Conservation (phyloP, 2,797 vertebrate species). For the Halcyon chelicuti region DNA sequence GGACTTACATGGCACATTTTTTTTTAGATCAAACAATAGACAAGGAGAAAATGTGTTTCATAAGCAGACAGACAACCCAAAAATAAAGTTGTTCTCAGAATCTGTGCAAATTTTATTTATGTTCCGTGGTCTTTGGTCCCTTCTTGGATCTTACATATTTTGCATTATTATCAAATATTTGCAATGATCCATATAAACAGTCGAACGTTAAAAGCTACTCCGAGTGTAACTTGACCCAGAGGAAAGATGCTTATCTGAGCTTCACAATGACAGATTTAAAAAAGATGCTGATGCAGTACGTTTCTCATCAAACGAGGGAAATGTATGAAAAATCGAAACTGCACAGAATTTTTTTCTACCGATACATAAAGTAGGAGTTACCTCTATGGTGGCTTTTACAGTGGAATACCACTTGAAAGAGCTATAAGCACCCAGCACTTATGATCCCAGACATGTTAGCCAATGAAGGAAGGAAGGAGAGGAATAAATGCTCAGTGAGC, state of each 20-base stretch:
- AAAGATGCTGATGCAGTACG: constrained; percentile 11
- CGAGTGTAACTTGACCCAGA: constrained; percentile 73
- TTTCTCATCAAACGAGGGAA: not conserved
- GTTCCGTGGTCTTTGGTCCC: constrained; percentile 22
- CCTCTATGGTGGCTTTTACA: not conserved
- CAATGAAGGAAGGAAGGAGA: not conserved
- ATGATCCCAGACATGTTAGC: not conserved
- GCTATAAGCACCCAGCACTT: not conserved
- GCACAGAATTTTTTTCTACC: not conserved
- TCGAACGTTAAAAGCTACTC: constrained; percentile 70
- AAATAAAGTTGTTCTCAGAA: not conserved
- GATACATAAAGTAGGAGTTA: not conserved
- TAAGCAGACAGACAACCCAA: constrained; percentile 17
- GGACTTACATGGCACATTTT: not conserved
- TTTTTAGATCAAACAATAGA: not conserved
- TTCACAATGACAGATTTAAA: constrained; percentile 29
- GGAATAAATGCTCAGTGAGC: not conserved
- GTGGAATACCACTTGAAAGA: not conserved
- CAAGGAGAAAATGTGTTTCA: not conserved
- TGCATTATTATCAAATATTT: constrained; percentile 77
- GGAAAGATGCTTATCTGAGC: constrained; percentile 70
- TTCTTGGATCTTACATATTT: constrained; percentile 70
- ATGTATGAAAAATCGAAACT: not conserved
- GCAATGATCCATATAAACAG: constrained; percentile 70
- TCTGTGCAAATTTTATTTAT: constrained; percentile 46